These are phyloP conservation scores for Globia sparganii DNA, from an alignment of 2,888 invertebrate species.

Conservation along the genomic window DNA sequence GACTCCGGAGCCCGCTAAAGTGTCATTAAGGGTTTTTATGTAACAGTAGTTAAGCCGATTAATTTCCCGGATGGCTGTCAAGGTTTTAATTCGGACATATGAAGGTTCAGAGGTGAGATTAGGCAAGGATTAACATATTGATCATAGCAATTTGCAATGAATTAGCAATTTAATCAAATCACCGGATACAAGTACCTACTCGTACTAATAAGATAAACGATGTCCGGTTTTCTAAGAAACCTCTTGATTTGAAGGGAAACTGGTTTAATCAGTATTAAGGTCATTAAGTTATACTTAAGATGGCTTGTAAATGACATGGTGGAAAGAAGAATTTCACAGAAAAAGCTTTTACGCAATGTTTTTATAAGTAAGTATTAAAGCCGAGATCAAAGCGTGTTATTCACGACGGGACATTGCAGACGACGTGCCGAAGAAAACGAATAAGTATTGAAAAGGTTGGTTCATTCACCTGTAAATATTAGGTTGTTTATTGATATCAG, in stretches of 20 bases:
- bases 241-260: constrained; percentile 45
- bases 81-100: constrained; percentile 11
- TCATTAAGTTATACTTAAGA: background rate
- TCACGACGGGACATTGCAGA: background rate
- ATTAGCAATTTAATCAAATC: constrained; percentile 32
- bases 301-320: background rate
- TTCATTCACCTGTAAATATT: constrained; percentile 7
- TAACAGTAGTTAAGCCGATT: background rate
- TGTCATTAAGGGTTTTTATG: background rate
- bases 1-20: background rate
- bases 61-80: background rate
- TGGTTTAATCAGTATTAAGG: constrained; percentile 15
- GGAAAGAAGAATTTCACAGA: background rate
- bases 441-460: background rate
- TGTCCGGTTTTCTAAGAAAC: constrained; percentile 51
- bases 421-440: background rate
- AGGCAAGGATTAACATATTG: constrained; percentile 24
- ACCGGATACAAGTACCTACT: constrained; percentile 41
- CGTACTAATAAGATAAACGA: constrained; percentile 46
- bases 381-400: background rate
- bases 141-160: constrained; percentile 34
- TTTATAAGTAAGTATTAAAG: background rate
- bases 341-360: background rate
- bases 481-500: no score
- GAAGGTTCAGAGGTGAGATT: constrained; percentile 15